phyloP scores from a whole-genome alignment of 2,888 invertebrate species.

The Dermolepida albohirtum region DNA sequence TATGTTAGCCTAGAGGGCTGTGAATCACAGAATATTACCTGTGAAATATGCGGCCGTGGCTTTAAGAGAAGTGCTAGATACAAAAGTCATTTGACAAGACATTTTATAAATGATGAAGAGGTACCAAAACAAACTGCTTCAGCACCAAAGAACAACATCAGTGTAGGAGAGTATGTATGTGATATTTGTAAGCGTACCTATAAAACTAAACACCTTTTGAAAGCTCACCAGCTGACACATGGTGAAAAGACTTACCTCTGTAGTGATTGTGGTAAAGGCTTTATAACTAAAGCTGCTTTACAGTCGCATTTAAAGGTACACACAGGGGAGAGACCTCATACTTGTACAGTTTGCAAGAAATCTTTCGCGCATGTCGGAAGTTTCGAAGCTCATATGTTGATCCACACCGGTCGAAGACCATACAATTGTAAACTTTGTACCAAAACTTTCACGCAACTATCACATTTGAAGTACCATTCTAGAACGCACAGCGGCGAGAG shows the following conservation, averaged over 20 bases:
- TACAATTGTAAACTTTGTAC: slow-evolving; percentile 45
- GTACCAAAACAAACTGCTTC: not conserved
- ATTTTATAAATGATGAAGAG: not conserved
- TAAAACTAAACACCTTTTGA: slow-evolving; percentile 45
- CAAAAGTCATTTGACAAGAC: slow-evolving; percentile 40
- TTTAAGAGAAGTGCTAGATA: slow-evolving; percentile 43
- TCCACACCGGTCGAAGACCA: slow-evolving; percentile 58
- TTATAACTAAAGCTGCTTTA: slow-evolving; percentile 39
- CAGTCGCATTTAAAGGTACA: slow-evolving; percentile 51
- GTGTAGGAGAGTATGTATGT: slow-evolving; percentile 31
- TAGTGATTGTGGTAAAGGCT: slow-evolving; percentile 45
- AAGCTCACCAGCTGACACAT: slow-evolving; percentile 41
- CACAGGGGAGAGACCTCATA: slow-evolving; percentile 56
- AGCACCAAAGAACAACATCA: not conserved
- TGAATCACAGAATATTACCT: slow-evolving; percentile 28
- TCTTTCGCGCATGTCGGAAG: slow-evolving; percentile 56
- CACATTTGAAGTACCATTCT: slow-evolving; percentile 45
- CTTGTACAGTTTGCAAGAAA: slow-evolving; percentile 57
- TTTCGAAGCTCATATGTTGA: slow-evolving; percentile 57
- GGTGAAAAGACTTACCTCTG: slow-evolving; percentile 44
- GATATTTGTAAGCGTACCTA: slow-evolving; percentile 42
- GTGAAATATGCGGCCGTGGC: slow-evolving; percentile 43
- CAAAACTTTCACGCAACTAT: slow-evolving; percentile 44
- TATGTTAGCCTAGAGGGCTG: slow-evolving; percentile 1
- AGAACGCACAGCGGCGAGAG: slow-evolving; percentile 45